These are phyloP conservation scores for Pogonomyrmex barbatus DNA, from an alignment of 1,140 invertebrate genomes.

Conservation along the genomic window DNA sequence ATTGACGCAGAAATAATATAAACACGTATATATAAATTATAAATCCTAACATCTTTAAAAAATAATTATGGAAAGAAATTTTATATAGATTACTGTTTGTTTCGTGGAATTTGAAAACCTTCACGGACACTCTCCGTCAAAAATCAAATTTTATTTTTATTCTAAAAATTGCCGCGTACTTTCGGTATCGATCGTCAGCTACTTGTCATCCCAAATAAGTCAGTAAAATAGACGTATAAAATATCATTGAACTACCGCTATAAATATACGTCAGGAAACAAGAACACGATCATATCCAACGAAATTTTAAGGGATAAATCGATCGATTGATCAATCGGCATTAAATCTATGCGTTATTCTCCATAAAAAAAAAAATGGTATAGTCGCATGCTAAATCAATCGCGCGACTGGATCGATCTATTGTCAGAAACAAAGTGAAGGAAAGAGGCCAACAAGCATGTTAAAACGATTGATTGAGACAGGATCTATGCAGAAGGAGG, in stretches of 20 bases:
- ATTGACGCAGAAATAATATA: too few species aligned
- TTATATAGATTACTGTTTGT: too few species aligned
- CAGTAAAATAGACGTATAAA: background rate
- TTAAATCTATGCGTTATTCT: background rate
- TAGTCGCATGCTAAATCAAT: background rate
- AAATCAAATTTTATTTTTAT: background rate
- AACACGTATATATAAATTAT: too few species aligned
- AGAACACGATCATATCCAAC: conserved; percentile 6
- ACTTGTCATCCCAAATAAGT: conserved; percentile 28
- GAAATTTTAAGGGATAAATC: conserved; percentile 13
- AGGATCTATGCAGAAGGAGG: background rate
- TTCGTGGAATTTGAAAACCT: too few species aligned
- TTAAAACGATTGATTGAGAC: background rate
- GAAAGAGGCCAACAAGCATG: background rate
- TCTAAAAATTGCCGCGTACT: conserved; percentile 13
- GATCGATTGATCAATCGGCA: background rate
- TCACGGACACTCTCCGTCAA: background rate
- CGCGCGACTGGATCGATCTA: background rate
- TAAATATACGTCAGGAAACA: conserved; percentile 22
- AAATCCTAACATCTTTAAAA: too few species aligned
- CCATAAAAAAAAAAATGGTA: background rate
- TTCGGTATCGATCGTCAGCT: conserved; percentile 16
- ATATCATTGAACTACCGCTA: conserved; percentile 30
- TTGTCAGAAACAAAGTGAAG: background rate
- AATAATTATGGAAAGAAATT: too few species aligned